These are phyloP conservation scores for Arrhopalites spinosus DNA, from an alignment of 2,888 invertebrate species.

Conservation along the genomic window DNA sequence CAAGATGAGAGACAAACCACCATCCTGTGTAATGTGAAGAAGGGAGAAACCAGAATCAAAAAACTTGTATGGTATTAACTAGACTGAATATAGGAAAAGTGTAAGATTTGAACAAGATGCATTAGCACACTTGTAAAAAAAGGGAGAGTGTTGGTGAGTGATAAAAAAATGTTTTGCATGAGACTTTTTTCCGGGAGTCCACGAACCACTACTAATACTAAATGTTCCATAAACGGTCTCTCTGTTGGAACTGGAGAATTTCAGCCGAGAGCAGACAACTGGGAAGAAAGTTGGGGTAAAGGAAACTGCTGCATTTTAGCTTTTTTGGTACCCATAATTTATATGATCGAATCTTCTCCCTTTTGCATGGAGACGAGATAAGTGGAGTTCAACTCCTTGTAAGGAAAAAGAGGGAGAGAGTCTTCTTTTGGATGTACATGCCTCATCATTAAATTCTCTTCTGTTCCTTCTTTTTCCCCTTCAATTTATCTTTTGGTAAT, in stretches of 20 bases:
- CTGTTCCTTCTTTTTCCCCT: not conserved
- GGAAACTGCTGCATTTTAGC: conserved; percentile 43
- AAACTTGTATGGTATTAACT: not conserved
- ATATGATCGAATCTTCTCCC: conserved; percentile 1
- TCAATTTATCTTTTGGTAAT: not conserved
- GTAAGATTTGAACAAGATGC: not conserved
- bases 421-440: not conserved
- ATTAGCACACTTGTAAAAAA: not conserved
- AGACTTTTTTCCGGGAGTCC: conserved; percentile 50
- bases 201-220: conserved; percentile 29
- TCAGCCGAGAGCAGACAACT: conserved; percentile 43
- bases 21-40: too few relatives aligned
- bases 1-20: too few relatives aligned
- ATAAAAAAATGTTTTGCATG: conserved; percentile 54
- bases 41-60: too few relatives aligned
- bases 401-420: not conserved
- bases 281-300: conserved; percentile 56
- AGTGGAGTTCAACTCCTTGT: not conserved
- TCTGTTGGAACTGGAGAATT: conserved; percentile 41
- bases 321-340: conserved; percentile 1
- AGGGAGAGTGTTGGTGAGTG: conserved; percentile 20
- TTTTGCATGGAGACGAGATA: not conserved
- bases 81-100: not conserved
- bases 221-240: conserved; percentile 24
- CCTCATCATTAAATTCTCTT: too few relatives aligned